Evolutionary conservation across 2,888 invertebrate species (phyloP), one percentile per base, ranked within the genome.

Genomic region (Smittia aterrima): DNA sequence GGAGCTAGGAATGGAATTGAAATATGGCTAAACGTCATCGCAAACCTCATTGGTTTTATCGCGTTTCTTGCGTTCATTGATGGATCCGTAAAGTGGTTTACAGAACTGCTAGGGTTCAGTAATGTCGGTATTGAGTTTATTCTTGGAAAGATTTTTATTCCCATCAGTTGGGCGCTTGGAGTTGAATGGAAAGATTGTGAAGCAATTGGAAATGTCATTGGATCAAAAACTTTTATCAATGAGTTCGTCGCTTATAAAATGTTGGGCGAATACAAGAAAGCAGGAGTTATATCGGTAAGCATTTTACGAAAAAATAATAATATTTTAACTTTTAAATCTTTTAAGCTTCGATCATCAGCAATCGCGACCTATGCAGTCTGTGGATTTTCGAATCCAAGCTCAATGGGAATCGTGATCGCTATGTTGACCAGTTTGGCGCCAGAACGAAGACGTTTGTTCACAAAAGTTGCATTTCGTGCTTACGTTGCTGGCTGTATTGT

Each of bases 331-430:
- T 32, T 6, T 32, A 32, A 32, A 32, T 32, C 32, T 32, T 32
- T 32, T 32, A n/a, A 32, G 75, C 83, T 87, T 0, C 87, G 95
- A 38, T 88, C 91, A 0, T 90, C 91, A 79, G 87, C 92, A 9
- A 94, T 96, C 66, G 92, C 95, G 0, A 96, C 96, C 0, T 96
- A 91, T 80, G 92, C 95, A 0, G 88, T 96, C 32, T 96, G 96
- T 79, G 95, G 96, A 0, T 96, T 96, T 83, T 90, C 95, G 0
- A 96, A 96, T 85, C 92, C 95, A 0, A 88, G 91, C 6, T 92
- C 95, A 0, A 86, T 95, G 0, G 96, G 95, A 0, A 92, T 94
- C 76, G 88, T 92, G 84, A 89, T 96, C 22, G 95, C 94, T 0
- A 88, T 89, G 0, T 83, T 96, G 18, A 85, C 87, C 90, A 32